phyloP scores from a whole-genome alignment of 2,888 invertebrate genomes.

The Eupithecia vulgata region DNA sequence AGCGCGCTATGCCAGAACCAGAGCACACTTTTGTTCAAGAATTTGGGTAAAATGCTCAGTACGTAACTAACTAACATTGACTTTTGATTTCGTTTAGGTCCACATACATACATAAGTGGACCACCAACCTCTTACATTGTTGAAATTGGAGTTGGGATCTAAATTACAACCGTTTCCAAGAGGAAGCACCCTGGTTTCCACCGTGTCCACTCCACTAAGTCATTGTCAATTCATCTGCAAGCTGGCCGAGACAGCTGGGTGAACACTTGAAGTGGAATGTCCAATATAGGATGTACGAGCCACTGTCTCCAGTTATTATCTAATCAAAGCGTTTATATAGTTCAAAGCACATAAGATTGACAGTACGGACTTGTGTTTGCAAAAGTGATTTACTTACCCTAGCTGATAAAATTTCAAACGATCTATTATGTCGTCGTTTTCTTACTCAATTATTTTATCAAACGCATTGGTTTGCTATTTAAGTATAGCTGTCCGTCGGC shows the following conservation, averaged over 20 bases:
- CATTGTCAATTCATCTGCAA: slow-evolving; percentile 2
- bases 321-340: background rate
- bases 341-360: background rate
- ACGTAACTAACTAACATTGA: background rate
- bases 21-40: background rate
- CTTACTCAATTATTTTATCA: background rate
- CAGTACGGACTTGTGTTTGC: background rate
- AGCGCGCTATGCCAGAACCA: background rate
- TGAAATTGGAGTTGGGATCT: background rate
- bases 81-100: too few relatives aligned
- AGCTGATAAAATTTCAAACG: background rate
- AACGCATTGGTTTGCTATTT: background rate
- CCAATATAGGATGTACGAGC: background rate
- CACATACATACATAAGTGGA: too few relatives aligned
- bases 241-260: background rate
- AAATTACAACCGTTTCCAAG: slow-evolving; percentile 4
- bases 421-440: background rate
- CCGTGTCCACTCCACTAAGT: background rate
- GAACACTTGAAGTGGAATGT: slow-evolving; percentile 2
- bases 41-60: background rate
- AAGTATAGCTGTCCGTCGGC: background rate
- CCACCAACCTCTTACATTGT: background rate
- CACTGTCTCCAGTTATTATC: background rate
- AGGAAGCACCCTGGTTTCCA: background rate
- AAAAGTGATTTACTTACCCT: background rate